A percentile compares a stretch with the other conserved stretches of the same genome.
phyloP scores from a whole-genome alignment of 1,140 invertebrate genomes.

The Rhagoletis zephyria region DNA sequence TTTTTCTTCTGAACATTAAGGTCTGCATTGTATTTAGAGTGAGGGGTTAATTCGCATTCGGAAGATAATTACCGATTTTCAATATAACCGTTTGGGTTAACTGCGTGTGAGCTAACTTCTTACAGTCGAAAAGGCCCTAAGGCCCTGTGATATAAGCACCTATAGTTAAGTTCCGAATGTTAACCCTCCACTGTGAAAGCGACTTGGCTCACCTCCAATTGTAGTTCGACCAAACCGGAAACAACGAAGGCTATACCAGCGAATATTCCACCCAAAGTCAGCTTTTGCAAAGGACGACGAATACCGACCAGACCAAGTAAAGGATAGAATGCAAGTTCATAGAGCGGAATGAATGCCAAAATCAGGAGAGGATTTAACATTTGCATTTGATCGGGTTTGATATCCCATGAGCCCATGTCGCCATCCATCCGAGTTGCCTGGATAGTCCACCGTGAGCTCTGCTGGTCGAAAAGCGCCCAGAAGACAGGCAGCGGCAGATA shows the following conservation, averaged over 20 bases:
- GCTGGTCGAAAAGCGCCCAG: constrained; percentile 88
- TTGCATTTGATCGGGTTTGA: constrained; percentile 89
- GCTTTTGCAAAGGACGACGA: constrained; percentile 75
- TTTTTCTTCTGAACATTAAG: neutral
- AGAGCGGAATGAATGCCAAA: constrained; percentile 84
- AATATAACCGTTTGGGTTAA: no score
- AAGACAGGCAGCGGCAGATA: constrained; percentile 87
- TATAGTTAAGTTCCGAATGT: no score
- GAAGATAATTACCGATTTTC: no score
- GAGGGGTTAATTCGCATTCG: no score
- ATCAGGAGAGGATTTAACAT: constrained; percentile 86
- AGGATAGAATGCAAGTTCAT: constrained; percentile 83
- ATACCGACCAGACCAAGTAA: constrained; percentile 75
- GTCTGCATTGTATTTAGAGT: neutral
- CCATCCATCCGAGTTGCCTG: constrained; percentile 94
- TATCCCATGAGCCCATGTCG: constrained; percentile 78
- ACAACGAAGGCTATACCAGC: constrained; percentile 89
- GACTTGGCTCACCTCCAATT: constrained; percentile 77
- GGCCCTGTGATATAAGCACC: no score
- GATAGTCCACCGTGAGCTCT: constrained; percentile 94
- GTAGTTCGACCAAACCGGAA: constrained; percentile 87
- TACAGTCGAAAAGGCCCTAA: no score
- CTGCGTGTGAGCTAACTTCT: no score
- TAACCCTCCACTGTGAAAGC: neutral
- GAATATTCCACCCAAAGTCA: constrained; percentile 85